phyloP scores from a whole-genome alignment of 1,140 invertebrate species.

The Leptonema lineaticorne region DNA sequence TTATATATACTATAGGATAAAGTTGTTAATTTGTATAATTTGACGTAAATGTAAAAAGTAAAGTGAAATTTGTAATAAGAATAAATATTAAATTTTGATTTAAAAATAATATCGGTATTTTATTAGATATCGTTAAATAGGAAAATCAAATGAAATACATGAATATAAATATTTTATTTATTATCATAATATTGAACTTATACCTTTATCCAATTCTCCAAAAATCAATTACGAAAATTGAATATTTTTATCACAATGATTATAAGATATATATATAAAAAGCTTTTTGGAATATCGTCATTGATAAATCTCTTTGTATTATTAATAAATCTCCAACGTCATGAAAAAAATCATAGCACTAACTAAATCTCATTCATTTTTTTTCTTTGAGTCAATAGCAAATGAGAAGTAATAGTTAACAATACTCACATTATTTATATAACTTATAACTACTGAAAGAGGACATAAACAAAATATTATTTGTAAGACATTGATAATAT shows the following conservation, averaged over 20 bases:
- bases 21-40: too few relatives aligned
- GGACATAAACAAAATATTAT: neutral
- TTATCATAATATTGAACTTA: conserved; percentile 5
- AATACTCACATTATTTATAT: conserved; percentile 7
- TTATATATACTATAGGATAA: neutral
- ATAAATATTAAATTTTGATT: neutral
- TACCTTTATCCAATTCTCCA: conserved; percentile 1
- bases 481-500: neutral
- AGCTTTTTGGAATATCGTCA: conserved; percentile 6
- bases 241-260: conserved; percentile 6
- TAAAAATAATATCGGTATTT: neutral
- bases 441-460: neutral
- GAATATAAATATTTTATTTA: conserved; percentile 12
- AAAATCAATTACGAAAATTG: conserved; percentile 1
- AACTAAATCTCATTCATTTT: too few relatives aligned
- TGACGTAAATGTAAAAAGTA: neutral
- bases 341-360: neutral
- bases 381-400: neutral
- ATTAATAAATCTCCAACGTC: neutral
- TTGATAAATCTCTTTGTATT: neutral
- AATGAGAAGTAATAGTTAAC: conserved; percentile 15
- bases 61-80: neutral
- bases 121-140: neutral
- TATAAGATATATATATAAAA: conserved; percentile 10
- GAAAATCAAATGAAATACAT: too few relatives aligned